Evolutionary conservation across 2,888 invertebrate genomes (phyloP).

Genomic region (Nomada ruficornis): DNA sequence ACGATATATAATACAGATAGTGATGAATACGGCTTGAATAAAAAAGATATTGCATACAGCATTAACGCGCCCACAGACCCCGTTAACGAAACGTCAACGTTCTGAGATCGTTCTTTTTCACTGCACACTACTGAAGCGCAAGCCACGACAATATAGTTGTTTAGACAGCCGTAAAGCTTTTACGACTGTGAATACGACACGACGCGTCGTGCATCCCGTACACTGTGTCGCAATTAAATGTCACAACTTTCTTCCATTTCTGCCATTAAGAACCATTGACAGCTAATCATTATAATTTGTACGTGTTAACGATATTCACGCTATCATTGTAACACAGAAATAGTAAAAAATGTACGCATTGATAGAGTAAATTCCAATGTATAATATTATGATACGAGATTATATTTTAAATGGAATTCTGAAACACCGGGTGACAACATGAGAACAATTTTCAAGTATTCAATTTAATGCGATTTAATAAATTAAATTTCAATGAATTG

Average conservation of each 20-base stretch:
- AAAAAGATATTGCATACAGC: conserved; percentile 13
- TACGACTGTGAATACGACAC: conserved; percentile 1
- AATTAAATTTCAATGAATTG: too few species aligned
- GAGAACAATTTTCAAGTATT: too few species aligned
- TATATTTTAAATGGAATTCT: too few species aligned
- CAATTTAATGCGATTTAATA: too few species aligned
- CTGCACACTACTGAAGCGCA: not conserved
- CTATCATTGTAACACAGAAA: too few species aligned
- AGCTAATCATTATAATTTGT: too few species aligned
- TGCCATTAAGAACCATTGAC: too few species aligned
- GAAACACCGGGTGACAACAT: too few species aligned
- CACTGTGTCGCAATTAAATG: not conserved
- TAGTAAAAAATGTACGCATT: too few species aligned
- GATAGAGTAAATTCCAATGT: too few species aligned
- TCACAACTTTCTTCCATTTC: not conserved
- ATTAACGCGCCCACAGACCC: conserved; percentile 6
- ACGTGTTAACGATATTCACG: too few species aligned
- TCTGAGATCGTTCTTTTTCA: not conserved
- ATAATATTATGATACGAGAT: too few species aligned
- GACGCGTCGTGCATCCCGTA: not conserved
- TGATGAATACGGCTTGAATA: conserved; percentile 5
- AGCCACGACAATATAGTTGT: not conserved
- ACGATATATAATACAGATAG: not conserved
- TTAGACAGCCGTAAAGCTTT: not conserved
- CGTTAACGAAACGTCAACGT: conserved; percentile 18